Base-by-base conservation (phyloP, 2,888 invertebrate species). In the Adela reaumurella region DNA sequence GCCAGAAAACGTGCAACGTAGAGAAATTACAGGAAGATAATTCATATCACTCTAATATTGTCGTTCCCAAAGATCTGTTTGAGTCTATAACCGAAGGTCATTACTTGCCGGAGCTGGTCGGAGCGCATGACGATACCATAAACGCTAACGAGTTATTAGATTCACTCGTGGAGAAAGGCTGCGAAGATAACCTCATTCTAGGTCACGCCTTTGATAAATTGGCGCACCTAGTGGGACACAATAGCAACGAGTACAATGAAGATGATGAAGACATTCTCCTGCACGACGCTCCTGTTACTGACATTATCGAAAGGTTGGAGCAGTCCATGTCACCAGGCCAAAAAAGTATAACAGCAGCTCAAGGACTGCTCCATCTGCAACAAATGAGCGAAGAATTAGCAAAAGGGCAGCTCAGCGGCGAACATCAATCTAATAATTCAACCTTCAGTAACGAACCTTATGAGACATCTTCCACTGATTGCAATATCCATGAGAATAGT, bases 251-350 rank as follows among this genome's bases (percentile, higher is more conserved):
- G 50, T 81, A 81, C 57, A 68, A 62, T 3, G 79, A 76, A 46
- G 79, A 74, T 45, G 78, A 78, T 47, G 80, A 79, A 11, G 77
- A 79, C 47, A 70, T 79, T 54, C 57, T 81, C 49, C 59, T 81
- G 51, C 65, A 66, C 46, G 68, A 65, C 8, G 80, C 80, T 51
- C 81, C 81, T 1, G 80, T 81, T 6, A 70, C 74, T 2, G 87
- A 87, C 58, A 85, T 87, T 52, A 80, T 87, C 50, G 82, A 83
- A 49, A 70, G 86, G 43, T 70, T 88, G 35, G 83, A 85, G 57
- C 84, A 84, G 56, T 83, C 86, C 24, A 70, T 88, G 28, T 64
- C 66, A 29, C 64, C 71, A 8, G 53, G 55, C 2, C 52, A 50
- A 18, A 52, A 49, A 43, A 54, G 78, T 68, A 57, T 74, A 70